phyloP scores from a whole-genome alignment of 2,888 invertebrate species.

The Thymelicus acteon region DNA sequence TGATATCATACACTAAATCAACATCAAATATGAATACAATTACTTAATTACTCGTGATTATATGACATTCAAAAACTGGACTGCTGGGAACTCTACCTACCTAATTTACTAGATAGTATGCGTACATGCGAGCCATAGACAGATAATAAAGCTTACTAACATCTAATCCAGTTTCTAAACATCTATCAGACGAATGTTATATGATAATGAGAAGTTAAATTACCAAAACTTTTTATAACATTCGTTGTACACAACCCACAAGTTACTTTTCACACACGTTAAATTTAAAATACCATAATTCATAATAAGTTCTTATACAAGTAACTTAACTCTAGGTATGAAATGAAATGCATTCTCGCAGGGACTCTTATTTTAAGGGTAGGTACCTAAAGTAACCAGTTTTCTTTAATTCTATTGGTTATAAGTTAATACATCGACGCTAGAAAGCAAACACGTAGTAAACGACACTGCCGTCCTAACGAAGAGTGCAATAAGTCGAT shows the following conservation, averaged over 20 bases:
- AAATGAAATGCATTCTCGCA: constrained; percentile 77
- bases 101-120: constrained; percentile 6
- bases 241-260: constrained; percentile 78
- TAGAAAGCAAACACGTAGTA: too few species aligned
- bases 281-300: constrained; percentile 44
- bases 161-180: constrained; percentile 46
- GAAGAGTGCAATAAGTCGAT: too few species aligned
- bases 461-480: too few species aligned
- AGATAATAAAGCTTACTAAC: constrained; percentile 21
- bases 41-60: constrained; percentile 23
- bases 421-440: constrained; percentile 8
- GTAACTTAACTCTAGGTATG: constrained; percentile 57
- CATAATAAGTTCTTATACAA: constrained; percentile 32
- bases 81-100: constrained; percentile 23
- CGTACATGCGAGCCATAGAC: constrained; percentile 23
- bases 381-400: constrained; percentile 70
- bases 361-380: constrained; percentile 57
- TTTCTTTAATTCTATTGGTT: constrained; percentile 55
- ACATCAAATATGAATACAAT: constrained; percentile 30
- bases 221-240: constrained; percentile 45
- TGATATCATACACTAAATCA: constrained; percentile 16
- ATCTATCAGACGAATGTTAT: constrained; percentile 32
- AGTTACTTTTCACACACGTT: constrained; percentile 38
- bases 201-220: constrained; percentile 34
- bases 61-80: constrained; percentile 47